phyloP scores from a whole-genome alignment of 1,140 invertebrate genomes.

The Drosophila triauraria region DNA sequence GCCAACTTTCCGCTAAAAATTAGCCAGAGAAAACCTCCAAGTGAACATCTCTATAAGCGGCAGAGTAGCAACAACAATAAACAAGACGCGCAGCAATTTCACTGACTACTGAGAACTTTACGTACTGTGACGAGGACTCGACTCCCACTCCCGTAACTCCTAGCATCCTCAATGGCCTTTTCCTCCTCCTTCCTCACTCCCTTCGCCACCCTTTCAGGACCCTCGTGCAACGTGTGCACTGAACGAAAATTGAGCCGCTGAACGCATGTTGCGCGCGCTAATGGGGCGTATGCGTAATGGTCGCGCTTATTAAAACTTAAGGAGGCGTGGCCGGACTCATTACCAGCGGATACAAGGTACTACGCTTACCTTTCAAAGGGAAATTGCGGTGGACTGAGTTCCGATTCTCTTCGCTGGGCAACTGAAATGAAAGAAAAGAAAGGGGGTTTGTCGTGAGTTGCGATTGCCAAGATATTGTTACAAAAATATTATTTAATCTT shows the following conservation, averaged over 20 bases:
- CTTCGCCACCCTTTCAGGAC: not conserved
- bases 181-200: not conserved
- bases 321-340: slow-evolving; percentile 46
- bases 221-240: slow-evolving; percentile 54
- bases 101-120: slow-evolving; percentile 82
- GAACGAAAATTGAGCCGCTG: slow-evolving; percentile 53
- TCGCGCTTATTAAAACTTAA: slow-evolving; percentile 56
- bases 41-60: slow-evolving; percentile 1
- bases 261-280: slow-evolving; percentile 43
- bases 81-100: slow-evolving; percentile 77
- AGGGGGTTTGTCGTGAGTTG: not conserved
- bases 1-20: not conserved
- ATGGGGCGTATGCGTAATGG: slow-evolving; percentile 74
- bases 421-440: slow-evolving; percentile 17
- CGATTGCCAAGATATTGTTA: not conserved
- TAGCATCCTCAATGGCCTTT: not conserved
- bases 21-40: not conserved
- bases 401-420: slow-evolving; percentile 25
- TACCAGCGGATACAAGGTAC: slow-evolving; percentile 30
- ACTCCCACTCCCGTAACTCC: slow-evolving; percentile 4
- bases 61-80: slow-evolving; percentile 70
- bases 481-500: not conserved
- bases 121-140: slow-evolving; percentile 71
- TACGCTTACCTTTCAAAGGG: slow-evolving; percentile 25
- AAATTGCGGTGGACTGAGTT: slow-evolving; percentile 29